Conservation (phyloP, 2,797 vertebrate genomes). For the Gymnopithys bicolor region DNA sequence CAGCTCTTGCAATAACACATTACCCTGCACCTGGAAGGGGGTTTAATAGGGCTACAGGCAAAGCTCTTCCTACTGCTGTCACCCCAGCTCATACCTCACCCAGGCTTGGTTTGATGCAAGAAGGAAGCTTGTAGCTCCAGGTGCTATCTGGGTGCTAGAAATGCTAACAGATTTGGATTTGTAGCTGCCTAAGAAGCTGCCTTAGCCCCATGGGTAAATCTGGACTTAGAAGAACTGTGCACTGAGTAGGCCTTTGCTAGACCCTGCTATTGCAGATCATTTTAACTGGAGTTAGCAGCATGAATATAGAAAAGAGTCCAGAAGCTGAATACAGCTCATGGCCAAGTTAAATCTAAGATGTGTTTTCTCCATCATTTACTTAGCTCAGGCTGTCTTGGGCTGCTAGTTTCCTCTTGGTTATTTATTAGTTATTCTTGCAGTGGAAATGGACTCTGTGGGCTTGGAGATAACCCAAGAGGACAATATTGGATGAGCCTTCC, state of each 20-base stretch:
- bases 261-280: not conserved
- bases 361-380: not conserved
- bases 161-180: not conserved
- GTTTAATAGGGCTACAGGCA: not conserved
- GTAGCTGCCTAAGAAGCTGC: not conserved
- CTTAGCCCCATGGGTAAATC: not conserved
- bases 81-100: not conserved
- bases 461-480: slow-evolving; percentile 11
- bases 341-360: not conserved
- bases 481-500: not conserved
- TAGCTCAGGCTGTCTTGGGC: not conserved
- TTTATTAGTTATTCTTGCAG: slow-evolving; percentile 30
- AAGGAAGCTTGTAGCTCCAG: not conserved
- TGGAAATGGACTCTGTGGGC: not conserved
- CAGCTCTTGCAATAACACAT: not conserved
- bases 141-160: not conserved
- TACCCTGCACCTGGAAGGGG: not conserved
- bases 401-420: not conserved
- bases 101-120: not conserved
- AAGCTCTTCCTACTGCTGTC: not conserved
- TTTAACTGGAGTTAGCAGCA: not conserved
- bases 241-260: not conserved
- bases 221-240: not conserved
- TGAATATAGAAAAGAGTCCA: not conserved
- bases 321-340: not conserved